These are phyloP conservation scores for Leptinotarsa juncta DNA, from an alignment of 2,888 invertebrate genomes.

Conservation along the genomic window DNA sequence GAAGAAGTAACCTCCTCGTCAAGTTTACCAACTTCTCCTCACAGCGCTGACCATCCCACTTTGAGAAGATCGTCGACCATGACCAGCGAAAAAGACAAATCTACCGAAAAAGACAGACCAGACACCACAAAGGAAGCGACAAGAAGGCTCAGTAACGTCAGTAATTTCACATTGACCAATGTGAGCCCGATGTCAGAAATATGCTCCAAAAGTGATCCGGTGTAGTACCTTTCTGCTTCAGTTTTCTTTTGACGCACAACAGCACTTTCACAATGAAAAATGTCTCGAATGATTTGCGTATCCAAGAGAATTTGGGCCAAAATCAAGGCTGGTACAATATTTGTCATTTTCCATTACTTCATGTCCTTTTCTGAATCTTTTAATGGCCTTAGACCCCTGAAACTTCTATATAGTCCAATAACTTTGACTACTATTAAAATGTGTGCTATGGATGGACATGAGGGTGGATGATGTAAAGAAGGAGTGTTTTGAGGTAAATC, in stretches of 20 bases:
- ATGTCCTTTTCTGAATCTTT: no score
- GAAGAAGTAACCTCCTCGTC: conserved; percentile 54
- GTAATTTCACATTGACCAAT: conserved; percentile 73
- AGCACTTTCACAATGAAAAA: neutral
- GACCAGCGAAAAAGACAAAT: conserved; percentile 59
- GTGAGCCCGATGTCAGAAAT: conserved; percentile 66
- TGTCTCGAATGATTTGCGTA: neutral
- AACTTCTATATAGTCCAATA: no score
- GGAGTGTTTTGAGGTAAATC: no score
- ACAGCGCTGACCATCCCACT: conserved; percentile 37
- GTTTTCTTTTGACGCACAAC: conserved; percentile 29
- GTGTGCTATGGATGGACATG: no score
- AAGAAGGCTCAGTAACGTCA: conserved; percentile 68
- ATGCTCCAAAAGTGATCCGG: conserved; percentile 65
- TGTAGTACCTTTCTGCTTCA: conserved; percentile 52
- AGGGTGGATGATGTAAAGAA: no score
- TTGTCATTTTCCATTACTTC: no score
- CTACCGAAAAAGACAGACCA: conserved; percentile 55
- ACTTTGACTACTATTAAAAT: no score
- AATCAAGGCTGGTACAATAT: no score
- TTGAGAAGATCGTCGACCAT: conserved; percentile 46
- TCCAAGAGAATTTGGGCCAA: no score
- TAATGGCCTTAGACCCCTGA: no score
- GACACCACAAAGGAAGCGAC: conserved; percentile 32
- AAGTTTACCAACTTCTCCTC: conserved; percentile 58